Conservation (phyloP, 1,140 invertebrate species). For the Drosophila albomicans region DNA sequence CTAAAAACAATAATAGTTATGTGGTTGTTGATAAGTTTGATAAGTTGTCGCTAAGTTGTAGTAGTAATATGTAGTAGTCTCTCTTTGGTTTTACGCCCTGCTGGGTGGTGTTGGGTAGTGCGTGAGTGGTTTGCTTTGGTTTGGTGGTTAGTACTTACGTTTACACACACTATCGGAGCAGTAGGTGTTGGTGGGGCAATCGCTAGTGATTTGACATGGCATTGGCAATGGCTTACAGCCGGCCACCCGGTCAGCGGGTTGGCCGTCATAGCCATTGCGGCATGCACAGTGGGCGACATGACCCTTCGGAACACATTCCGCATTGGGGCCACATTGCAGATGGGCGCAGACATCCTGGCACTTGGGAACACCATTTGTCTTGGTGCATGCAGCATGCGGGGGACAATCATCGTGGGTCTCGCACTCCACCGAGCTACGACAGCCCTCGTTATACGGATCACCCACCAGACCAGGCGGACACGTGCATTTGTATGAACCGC, state of each 20-base stretch:
- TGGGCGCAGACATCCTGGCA: slow-evolving; percentile 92
- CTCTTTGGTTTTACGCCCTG: slow-evolving; percentile 2
- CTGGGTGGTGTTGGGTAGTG: slow-evolving; percentile 31
- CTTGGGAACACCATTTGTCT: slow-evolving; percentile 89
- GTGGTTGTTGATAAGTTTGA: slow-evolving; percentile 19
- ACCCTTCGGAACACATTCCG: slow-evolving; percentile 91
- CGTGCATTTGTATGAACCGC: slow-evolving; percentile 92
- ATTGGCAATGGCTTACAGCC: slow-evolving; percentile 92
- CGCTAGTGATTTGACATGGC: slow-evolving; percentile 88
- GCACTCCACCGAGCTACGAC: slow-evolving; percentile 91
- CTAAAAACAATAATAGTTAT: not conserved
- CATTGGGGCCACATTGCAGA: slow-evolving; percentile 91
- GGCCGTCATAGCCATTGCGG: slow-evolving; percentile 90
- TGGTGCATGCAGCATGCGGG: slow-evolving; percentile 89
- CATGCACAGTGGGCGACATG: slow-evolving; percentile 92
- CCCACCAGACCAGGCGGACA: slow-evolving; percentile 92
- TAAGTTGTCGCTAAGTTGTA: slow-evolving; percentile 56
- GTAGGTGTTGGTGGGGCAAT: slow-evolving; percentile 92
- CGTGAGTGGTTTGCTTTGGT: slow-evolving; percentile 11
- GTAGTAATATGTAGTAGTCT: slow-evolving; percentile 32
- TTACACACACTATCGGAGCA: slow-evolving; percentile 93
- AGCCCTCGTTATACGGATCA: slow-evolving; percentile 93
- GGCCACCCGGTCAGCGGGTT: slow-evolving; percentile 88
- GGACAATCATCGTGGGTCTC: slow-evolving; percentile 92
- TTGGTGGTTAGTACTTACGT: slow-evolving; percentile 87